phyloP scores from a whole-genome alignment of 2,888 invertebrate species.

The Drosophila longiperda region DNA sequence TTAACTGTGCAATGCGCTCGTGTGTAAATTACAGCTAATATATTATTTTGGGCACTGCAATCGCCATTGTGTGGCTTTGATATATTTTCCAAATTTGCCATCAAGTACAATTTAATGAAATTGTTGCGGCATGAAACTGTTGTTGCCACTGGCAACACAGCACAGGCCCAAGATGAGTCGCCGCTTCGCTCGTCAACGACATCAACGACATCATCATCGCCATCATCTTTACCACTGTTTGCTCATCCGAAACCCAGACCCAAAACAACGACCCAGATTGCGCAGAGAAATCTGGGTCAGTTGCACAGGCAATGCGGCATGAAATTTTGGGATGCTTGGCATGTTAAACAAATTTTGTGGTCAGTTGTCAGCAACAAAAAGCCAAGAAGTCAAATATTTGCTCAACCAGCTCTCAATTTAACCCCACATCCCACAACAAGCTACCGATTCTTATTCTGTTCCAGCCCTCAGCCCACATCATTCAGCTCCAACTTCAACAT shows the following conservation, averaged over 20 bases:
- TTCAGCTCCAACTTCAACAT: neutral
- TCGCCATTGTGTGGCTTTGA: slow-evolving; percentile 58
- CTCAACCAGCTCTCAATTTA: slow-evolving; percentile 61
- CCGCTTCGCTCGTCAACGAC: slow-evolving; percentile 23
- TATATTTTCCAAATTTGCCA: slow-evolving; percentile 58
- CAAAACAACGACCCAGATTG: slow-evolving; percentile 13
- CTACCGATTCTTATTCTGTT: neutral
- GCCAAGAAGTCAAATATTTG: slow-evolving; percentile 68
- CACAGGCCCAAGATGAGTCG: slow-evolving; percentile 46
- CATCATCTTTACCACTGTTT: slow-evolving; percentile 19
- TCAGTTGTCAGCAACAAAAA: slow-evolving; percentile 71
- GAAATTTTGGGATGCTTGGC: slow-evolving; percentile 69
- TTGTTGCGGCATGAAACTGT: slow-evolving; percentile 65
- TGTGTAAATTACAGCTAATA: slow-evolving; percentile 46
- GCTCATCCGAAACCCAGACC: neutral
- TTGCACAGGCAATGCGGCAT: slow-evolving; percentile 75
- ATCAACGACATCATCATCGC: slow-evolving; percentile 36
- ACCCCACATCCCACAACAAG: neutral
- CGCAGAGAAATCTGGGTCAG: slow-evolving; percentile 44
- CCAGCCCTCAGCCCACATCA: slow-evolving; percentile 4
- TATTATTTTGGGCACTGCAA: slow-evolving; percentile 41
- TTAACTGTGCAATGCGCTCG: slow-evolving; percentile 30
- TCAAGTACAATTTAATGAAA: slow-evolving; percentile 69
- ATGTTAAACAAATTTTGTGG: slow-evolving; percentile 75
- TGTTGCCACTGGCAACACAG: slow-evolving; percentile 59